Evolutionary conservation across 2,888 invertebrate species (phyloP).

Genomic region (Acleris cristana): DNA sequence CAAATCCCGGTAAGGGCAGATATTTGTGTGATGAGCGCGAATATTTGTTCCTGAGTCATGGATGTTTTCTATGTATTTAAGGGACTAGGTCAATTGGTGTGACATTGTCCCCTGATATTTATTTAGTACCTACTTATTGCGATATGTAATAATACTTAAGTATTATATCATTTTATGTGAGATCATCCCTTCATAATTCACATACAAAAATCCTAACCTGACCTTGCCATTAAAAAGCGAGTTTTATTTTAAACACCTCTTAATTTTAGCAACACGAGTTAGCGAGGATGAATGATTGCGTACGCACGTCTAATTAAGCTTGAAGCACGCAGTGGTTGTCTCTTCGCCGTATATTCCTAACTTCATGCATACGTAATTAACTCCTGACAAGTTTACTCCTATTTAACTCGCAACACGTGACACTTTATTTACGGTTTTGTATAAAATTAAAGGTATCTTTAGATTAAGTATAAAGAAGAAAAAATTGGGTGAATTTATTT

Average conservation of each 20-base stretch:
- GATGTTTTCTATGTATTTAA: no score
- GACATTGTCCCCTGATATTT: no score
- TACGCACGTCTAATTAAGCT: constrained; percentile 33
- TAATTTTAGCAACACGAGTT: constrained; percentile 1
- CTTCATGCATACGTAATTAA: constrained; percentile 36
- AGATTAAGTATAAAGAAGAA: no score
- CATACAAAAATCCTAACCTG: neutral
- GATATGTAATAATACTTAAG: no score
- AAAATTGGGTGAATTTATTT: no score
- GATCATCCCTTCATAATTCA: no score
- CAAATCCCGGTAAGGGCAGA: no score
- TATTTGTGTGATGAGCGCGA: no score
- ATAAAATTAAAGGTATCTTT: neutral
- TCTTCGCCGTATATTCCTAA: constrained; percentile 33
- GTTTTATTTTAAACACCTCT: neutral
- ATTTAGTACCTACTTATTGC: no score
- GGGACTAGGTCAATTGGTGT: no score
- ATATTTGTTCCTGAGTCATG: no score
- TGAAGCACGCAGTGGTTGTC: constrained; percentile 33
- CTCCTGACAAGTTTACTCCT: constrained; percentile 15
- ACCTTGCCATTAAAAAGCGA: neutral
- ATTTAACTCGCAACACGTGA: constrained; percentile 18
- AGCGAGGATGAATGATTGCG: constrained; percentile 26
- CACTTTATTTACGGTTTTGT: constrained; percentile 28
- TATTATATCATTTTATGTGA: no score